Evolutionary conservation across 1,140 invertebrate genomes (phyloP).

Genomic region (Subanguina moxae): DNA sequence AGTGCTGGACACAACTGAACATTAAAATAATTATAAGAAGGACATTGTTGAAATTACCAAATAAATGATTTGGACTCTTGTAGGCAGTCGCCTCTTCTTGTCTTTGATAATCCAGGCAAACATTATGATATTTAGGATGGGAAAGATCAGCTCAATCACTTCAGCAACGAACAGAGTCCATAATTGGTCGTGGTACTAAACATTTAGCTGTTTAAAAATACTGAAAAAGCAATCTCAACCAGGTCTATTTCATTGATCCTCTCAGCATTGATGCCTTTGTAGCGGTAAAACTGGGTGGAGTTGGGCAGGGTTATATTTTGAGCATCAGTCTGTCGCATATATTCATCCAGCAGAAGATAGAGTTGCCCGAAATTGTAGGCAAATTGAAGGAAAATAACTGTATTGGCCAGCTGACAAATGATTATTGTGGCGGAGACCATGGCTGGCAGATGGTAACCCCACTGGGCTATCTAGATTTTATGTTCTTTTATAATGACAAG

Average conservation of each 20-base stretch:
- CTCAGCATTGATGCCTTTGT: constrained; percentile 40
- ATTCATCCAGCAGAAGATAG: constrained; percentile 45
- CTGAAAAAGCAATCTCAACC: constrained; percentile 22
- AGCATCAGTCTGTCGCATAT: constrained; percentile 46
- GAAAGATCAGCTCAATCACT: constrained; percentile 47
- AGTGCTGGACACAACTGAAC: constrained; percentile 42
- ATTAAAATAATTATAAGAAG: neutral
- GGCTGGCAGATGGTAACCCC: constrained; percentile 44
- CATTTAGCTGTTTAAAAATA: neutral
- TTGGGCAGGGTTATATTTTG: constrained; percentile 43
- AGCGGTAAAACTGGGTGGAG: constrained; percentile 39
- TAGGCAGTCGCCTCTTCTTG: constrained; percentile 25
- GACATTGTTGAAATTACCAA: constrained; percentile 45
- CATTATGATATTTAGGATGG: constrained; percentile 44
- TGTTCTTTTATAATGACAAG: neutral
- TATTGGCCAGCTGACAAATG: constrained; percentile 51
- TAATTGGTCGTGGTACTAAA: constrained; percentile 51
- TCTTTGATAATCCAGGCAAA: constrained; percentile 52
- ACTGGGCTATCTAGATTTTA: constrained; percentile 37
- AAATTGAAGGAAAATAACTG: constrained; percentile 46
- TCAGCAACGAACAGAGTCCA: constrained; percentile 52
- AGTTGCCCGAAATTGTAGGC: constrained; percentile 52
- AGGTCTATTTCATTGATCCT: constrained; percentile 48
- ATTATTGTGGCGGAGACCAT: constrained; percentile 46
- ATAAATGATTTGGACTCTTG: constrained; percentile 45